phyloP scores from a whole-genome alignment of 1,140 invertebrate species.

The Cyclargus thomasi region DNA sequence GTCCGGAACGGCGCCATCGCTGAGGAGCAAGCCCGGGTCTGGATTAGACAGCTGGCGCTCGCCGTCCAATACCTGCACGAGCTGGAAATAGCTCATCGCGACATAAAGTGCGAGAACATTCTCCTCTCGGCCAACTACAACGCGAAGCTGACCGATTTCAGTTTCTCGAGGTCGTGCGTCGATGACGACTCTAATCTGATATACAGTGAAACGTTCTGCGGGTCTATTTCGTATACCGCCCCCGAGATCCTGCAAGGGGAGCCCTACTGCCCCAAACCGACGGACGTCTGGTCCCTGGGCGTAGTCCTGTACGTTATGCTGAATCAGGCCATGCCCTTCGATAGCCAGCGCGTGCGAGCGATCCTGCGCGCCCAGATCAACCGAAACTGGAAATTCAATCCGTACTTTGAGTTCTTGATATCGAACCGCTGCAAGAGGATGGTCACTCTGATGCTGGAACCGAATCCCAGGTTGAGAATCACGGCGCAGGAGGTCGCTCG shows the following conservation, averaged over 20 bases:
- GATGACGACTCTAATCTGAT: slow-evolving; percentile 74
- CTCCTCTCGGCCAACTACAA: slow-evolving; percentile 82
- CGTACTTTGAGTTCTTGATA: slow-evolving; percentile 71
- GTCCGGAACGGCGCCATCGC: slow-evolving; percentile 77
- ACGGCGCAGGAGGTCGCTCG: slow-evolving; percentile 55
- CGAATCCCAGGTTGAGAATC: slow-evolving; percentile 76
- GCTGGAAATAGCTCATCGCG: slow-evolving; percentile 83
- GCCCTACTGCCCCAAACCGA: slow-evolving; percentile 79
- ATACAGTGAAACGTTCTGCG: slow-evolving; percentile 82
- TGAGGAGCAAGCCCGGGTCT: slow-evolving; percentile 80
- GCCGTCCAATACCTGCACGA: slow-evolving; percentile 84
- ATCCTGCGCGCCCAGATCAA: slow-evolving; percentile 78
- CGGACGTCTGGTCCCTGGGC: slow-evolving; percentile 83
- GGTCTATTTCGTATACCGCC: slow-evolving; percentile 82
- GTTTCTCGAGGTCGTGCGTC: slow-evolving; percentile 79
- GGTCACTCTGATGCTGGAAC: slow-evolving; percentile 79
- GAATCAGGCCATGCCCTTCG: slow-evolving; percentile 88
- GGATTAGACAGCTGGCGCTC: slow-evolving; percentile 80
- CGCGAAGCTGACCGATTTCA: slow-evolving; percentile 87
- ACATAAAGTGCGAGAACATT: slow-evolving; percentile 88
- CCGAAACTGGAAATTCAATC: slow-evolving; percentile 80
- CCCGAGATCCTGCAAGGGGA: slow-evolving; percentile 81
- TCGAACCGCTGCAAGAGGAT: slow-evolving; percentile 75
- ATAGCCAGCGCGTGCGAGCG: slow-evolving; percentile 82
- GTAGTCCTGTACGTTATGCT: slow-evolving; percentile 83